phyloP scores from a whole-genome alignment of 2,888 invertebrate species.

The Orchestes rusci region DNA sequence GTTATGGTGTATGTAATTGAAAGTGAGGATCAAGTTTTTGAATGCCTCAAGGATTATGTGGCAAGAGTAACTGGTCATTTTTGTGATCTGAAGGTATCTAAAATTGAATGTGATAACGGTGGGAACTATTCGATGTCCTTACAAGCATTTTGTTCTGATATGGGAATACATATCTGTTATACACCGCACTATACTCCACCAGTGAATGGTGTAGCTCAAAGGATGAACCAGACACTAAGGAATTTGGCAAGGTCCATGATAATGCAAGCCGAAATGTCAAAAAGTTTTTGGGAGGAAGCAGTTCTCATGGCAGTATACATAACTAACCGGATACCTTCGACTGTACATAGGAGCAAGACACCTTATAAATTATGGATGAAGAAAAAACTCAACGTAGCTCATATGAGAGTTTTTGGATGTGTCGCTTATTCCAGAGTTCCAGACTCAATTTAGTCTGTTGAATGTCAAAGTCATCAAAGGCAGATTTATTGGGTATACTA shows the following conservation, averaged over 20 bases:
- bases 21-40: neutral
- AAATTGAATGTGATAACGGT: slow-evolving; percentile 4
- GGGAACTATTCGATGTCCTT: slow-evolving; percentile 3
- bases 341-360: slow-evolving; percentile 11
- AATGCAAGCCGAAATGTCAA: too few species aligned
- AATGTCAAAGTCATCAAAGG: slow-evolving; percentile 17
- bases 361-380: slow-evolving; percentile 16
- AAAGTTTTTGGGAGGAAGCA: too few species aligned
- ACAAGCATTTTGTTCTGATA: slow-evolving; percentile 8
- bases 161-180: slow-evolving; percentile 3
- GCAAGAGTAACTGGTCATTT: slow-evolving; percentile 3
- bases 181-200: too few species aligned
- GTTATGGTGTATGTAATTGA: neutral
- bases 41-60: neutral
- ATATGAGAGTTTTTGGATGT: slow-evolving; percentile 21
- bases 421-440: slow-evolving; percentile 18
- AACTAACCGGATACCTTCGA: slow-evolving; percentile 17
- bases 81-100: slow-evolving; percentile 7
- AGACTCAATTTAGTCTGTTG: slow-evolving; percentile 12
- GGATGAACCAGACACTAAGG: too few species aligned
- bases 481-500: slow-evolving; percentile 14
- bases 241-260: too few species aligned
- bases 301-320: slow-evolving; percentile 21
- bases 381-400: slow-evolving; percentile 18
- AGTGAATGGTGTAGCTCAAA: too few species aligned